Evolutionary conservation across 2,113 vertebrate genomes (phyloP).

Genomic region (Albula goreensis): DNA sequence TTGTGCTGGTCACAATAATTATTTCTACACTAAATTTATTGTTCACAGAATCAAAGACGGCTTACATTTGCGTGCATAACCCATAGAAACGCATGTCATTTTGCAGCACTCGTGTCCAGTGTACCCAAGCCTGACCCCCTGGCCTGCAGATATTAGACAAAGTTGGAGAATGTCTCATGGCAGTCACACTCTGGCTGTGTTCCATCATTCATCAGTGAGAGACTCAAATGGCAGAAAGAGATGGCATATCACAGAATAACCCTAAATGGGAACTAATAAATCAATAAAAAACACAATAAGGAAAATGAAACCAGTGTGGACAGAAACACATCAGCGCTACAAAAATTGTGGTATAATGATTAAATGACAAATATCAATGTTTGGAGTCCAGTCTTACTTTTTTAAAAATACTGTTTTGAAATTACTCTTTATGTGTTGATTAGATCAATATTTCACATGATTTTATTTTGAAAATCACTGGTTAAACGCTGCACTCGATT

Average conservation of each 20-base stretch:
- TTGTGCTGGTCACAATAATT: not conserved
- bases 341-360: too few species aligned
- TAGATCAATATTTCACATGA: too few species aligned
- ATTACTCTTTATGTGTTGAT: too few species aligned
- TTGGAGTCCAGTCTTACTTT: too few species aligned
- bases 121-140: not conserved
- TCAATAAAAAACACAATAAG: not conserved
- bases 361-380: too few species aligned
- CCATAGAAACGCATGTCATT: not conserved
- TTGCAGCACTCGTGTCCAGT: not conserved
- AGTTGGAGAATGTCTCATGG: not conserved
- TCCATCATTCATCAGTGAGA: not conserved
- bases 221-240: not conserved
- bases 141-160: not conserved
- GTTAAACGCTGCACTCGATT: too few species aligned
- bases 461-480: too few species aligned
- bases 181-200: not conserved
- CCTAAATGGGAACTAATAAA: not conserved
- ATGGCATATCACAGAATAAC: not conserved
- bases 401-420: too few species aligned
- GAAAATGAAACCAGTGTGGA: not conserved
- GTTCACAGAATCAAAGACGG: not conserved
- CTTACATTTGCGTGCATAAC: not conserved
- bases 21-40: not conserved
- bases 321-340: too few species aligned